A percentile compares a stretch with the other conserved stretches of the same genome.
These are phyloP conservation scores for Okapia johnstoni DNA, from an alignment of 2,113 vertebrate species.

Conservation along the genomic window DNA sequence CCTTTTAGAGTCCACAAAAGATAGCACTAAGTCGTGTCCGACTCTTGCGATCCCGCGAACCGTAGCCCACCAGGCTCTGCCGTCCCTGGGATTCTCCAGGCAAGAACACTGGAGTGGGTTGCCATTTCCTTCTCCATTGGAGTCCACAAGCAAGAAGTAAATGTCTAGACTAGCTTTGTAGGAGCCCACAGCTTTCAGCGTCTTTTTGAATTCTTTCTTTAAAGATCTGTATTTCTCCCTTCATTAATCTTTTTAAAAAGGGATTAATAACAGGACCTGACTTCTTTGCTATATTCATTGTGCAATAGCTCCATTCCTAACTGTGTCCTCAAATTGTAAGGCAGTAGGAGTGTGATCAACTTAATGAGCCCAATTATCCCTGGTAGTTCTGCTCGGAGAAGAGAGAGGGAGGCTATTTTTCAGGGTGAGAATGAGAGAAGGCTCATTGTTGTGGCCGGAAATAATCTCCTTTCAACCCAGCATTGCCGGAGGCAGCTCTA, in stretches of 20 bases:
- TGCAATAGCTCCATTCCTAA: background rate
- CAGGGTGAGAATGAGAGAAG: background rate
- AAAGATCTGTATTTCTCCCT: background rate
- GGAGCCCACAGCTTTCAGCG: background rate
- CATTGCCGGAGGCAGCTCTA: background rate
- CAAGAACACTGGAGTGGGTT: background rate
- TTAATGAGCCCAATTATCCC: constrained; percentile 25
- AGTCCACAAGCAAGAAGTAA: background rate
- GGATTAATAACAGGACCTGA: background rate
- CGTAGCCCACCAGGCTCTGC: background rate
- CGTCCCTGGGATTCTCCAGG: background rate
- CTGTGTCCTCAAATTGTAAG: background rate
- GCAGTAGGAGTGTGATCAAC: background rate
- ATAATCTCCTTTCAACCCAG: background rate
- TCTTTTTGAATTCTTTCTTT: constrained; percentile 40
- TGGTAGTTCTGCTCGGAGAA: background rate
- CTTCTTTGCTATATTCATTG: background rate
- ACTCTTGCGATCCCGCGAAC: background rate
- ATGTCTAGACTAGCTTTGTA: constrained; percentile 15
- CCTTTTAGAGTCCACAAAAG: background rate
- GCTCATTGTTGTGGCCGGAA: background rate
- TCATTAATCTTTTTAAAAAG: background rate
- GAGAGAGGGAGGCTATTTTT: background rate
- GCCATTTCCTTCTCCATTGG: background rate
- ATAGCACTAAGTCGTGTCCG: background rate